Percentiles rank a stretch among this genome's conserved stretches.
phyloP scores from a whole-genome alignment of 2,113 vertebrate species.

The Passer montanus region DNA sequence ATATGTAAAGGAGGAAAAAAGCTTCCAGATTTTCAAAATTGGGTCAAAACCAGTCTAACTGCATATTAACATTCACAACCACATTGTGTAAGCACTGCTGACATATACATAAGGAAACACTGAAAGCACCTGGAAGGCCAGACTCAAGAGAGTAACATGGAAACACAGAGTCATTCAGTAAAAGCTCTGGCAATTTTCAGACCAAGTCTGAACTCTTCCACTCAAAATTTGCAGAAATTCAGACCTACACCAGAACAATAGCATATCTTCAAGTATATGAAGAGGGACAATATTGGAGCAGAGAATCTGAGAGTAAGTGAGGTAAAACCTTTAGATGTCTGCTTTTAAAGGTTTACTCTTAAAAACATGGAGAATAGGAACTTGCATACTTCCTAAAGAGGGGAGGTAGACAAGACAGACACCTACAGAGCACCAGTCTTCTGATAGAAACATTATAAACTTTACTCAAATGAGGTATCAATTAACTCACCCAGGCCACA shows the following conservation, averaged over 20 bases:
- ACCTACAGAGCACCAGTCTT: background rate
- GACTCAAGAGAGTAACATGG: background rate
- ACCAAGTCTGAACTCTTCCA: background rate
- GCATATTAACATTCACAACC: rapidly evolving
- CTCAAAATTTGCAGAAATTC: background rate
- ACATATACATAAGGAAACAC: background rate
- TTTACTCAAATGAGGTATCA: background rate
- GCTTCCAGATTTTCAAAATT: background rate
- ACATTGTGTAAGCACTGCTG: background rate
- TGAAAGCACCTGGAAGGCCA: background rate
- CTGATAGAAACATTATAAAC: background rate
- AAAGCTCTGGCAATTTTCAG: background rate
- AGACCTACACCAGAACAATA: background rate
- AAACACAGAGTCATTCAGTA: background rate
- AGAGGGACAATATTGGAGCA: background rate
- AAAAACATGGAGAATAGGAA: background rate
- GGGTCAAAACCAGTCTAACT: background rate
- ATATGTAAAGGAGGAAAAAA: background rate
- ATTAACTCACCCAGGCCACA: background rate
- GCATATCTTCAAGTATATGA: background rate
- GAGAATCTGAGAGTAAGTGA: background rate
- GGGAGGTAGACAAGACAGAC: background rate
- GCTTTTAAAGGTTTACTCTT: background rate
- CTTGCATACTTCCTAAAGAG: background rate
- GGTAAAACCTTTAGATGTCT: background rate